Percentiles rank a stretch among this genome's conserved stretches.
phyloP scores from a whole-genome alignment of 2,113 vertebrate genomes.

The Physeter macrocephalus region DNA sequence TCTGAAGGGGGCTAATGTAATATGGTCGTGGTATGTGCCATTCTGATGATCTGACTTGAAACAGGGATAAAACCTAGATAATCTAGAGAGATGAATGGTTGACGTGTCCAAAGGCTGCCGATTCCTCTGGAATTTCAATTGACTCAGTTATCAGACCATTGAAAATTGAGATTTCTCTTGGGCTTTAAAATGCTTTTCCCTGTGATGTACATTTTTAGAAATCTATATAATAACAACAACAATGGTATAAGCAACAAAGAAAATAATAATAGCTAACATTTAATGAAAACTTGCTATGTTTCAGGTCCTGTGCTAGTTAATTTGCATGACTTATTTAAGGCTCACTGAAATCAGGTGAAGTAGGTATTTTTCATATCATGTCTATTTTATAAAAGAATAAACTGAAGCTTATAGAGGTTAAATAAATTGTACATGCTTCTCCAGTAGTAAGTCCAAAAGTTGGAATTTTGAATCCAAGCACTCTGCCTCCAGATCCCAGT shows the following conservation, averaged over 20 bases:
- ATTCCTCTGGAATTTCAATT: slow-evolving; percentile 9
- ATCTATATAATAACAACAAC: neutral
- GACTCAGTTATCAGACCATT: neutral
- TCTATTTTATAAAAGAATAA: neutral
- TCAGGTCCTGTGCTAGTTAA: neutral
- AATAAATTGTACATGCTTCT: neutral
- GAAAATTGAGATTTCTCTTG: neutral
- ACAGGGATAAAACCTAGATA: neutral
- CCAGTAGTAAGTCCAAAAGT: neutral
- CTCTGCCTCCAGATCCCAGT: neutral
- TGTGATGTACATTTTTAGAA: neutral
- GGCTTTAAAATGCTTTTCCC: neutral
- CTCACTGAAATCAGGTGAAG: neutral
- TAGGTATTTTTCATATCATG: neutral
- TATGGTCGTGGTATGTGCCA: neutral
- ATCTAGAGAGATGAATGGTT: neutral
- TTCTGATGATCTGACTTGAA: slow-evolving; percentile 7
- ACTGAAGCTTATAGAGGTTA: neutral
- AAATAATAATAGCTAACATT: neutral
- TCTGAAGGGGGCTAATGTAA: neutral
- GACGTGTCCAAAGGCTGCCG: neutral
- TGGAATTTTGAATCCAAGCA: neutral
- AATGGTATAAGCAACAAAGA: neutral
- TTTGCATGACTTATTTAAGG: neutral
- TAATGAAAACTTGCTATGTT: neutral